Evolutionary conservation across 2,113 vertebrate genomes (phyloP).

Genomic region (Rallus limicola): DNA sequence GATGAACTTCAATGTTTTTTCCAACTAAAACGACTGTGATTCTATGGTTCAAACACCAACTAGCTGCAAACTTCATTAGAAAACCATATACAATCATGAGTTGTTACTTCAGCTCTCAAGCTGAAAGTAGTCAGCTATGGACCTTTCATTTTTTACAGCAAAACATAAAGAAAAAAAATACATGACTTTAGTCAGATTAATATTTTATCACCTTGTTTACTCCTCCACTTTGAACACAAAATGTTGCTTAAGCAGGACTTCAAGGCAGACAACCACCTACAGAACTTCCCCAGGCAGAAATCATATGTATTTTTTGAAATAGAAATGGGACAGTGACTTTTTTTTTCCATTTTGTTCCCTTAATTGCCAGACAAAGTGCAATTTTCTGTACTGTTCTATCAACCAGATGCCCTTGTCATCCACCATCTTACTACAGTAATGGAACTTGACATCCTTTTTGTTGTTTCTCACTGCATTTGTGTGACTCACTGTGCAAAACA

Average conservation of each 20-base stretch:
- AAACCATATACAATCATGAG: neutral
- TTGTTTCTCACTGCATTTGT: constrained; percentile 5
- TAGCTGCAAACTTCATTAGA: neutral
- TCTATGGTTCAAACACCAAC: neutral
- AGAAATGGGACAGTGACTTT: constrained; percentile 27
- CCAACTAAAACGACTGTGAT: no score
- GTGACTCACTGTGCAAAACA: constrained; percentile 62
- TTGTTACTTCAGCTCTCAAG: neutral
- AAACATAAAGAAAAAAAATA: neutral
- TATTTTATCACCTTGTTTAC: constrained; percentile 8
- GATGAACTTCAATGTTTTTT: no score
- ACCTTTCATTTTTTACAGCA: neutral
- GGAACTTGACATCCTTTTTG: constrained; percentile 44
- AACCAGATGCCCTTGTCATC: constrained; percentile 62
- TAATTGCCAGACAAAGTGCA: constrained; percentile 68
- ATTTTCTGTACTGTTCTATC: constrained; percentile 53
- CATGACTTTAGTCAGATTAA: neutral
- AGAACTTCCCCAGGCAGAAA: constrained; percentile 31
- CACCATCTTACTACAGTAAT: constrained; percentile 23
- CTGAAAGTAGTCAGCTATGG: neutral
- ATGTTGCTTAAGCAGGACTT: neutral
- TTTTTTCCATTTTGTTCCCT: constrained; percentile 10
- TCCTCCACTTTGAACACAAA: constrained; percentile 10
- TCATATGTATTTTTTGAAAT: constrained; percentile 16
- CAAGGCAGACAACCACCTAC: constrained; percentile 40